Evolutionary conservation across 2,888 invertebrate species (phyloP).

Genomic region (Drosophila lutescens): DNA sequence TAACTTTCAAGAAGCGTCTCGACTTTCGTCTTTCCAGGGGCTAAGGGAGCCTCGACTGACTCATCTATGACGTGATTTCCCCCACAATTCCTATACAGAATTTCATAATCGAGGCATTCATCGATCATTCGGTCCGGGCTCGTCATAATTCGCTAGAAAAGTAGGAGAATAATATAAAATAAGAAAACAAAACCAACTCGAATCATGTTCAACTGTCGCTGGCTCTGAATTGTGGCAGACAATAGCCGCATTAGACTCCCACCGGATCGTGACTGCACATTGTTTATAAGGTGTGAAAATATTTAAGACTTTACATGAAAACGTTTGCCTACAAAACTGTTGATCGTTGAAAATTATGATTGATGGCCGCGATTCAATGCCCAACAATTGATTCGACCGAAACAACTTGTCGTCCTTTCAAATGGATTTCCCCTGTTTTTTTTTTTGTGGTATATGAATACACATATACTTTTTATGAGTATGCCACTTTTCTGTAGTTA

Average conservation of each 20-base stretch:
- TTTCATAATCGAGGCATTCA: slow-evolving; percentile 73
- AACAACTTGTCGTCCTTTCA: slow-evolving; percentile 75
- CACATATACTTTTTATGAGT: slow-evolving; percentile 11
- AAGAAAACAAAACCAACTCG: slow-evolving; percentile 12
- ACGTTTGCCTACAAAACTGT: slow-evolving; percentile 81
- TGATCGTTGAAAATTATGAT: slow-evolving; percentile 82
- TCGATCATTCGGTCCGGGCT: slow-evolving; percentile 69
- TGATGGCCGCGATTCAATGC: slow-evolving; percentile 78
- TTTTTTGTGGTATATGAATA: background rate
- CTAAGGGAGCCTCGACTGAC: slow-evolving; percentile 46
- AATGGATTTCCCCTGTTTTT: slow-evolving; percentile 24
- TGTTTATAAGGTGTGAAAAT: slow-evolving; percentile 82
- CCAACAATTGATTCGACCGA: slow-evolving; percentile 57
- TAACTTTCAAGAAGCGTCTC: slow-evolving; percentile 17
- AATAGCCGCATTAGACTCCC: slow-evolving; percentile 72
- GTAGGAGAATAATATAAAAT: slow-evolving; percentile 37
- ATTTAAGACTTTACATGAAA: slow-evolving; percentile 80
- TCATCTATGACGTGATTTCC: slow-evolving; percentile 54
- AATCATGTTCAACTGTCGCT: slow-evolving; percentile 66
- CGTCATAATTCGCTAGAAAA: slow-evolving; percentile 82
- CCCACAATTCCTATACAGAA: slow-evolving; percentile 20
- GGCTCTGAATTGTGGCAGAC: slow-evolving; percentile 55
- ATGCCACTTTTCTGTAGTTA: slow-evolving; percentile 27
- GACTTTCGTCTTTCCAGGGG: slow-evolving; percentile 6
- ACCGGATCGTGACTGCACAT: slow-evolving; percentile 79